phyloP scores from a whole-genome alignment of 2,888 invertebrate species.

The Teinopalpus imperialis region DNA sequence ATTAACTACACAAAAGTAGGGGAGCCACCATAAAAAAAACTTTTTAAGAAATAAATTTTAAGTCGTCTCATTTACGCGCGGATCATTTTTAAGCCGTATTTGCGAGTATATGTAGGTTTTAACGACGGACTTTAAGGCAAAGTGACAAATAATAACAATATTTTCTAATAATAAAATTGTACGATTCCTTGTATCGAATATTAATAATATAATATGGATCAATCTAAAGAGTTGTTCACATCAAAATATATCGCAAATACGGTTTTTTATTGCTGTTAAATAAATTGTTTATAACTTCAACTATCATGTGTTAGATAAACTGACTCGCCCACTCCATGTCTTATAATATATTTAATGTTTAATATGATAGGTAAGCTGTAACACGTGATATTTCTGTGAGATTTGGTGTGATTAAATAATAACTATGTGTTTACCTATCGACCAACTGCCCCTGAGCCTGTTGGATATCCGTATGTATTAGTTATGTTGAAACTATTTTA shows the following conservation, averaged over 20 bases:
- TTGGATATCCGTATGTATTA: slow-evolving; percentile 38
- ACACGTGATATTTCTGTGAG: slow-evolving; percentile 20
- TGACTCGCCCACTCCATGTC: slow-evolving; percentile 21
- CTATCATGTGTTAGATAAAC: background rate
- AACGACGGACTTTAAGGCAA: too few species aligned
- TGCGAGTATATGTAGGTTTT: too few species aligned
- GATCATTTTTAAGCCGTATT: slow-evolving; percentile 3
- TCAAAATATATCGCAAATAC: background rate
- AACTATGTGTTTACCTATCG: slow-evolving; percentile 56
- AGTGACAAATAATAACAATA: too few species aligned
- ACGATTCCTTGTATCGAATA: too few species aligned
- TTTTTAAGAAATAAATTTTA: background rate
- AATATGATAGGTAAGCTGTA: slow-evolving; percentile 19
- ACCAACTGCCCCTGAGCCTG: slow-evolving; percentile 58
- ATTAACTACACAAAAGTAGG: slow-evolving; percentile 13
- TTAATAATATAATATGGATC: too few species aligned
- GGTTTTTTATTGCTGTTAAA: background rate
- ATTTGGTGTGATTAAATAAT: slow-evolving; percentile 34
- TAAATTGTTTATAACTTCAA: background rate
- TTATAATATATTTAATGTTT: slow-evolving; percentile 1
- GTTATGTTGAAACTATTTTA: slow-evolving; percentile 30
- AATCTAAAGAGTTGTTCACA: too few species aligned
- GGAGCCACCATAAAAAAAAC: slow-evolving; percentile 6
- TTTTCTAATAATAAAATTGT: too few species aligned
- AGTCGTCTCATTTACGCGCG: slow-evolving; percentile 3